Percentiles rank a stretch among this genome's conserved stretches.
phyloP scores from a whole-genome alignment of 2,888 invertebrate genomes.

The Pterostichus niger region DNA sequence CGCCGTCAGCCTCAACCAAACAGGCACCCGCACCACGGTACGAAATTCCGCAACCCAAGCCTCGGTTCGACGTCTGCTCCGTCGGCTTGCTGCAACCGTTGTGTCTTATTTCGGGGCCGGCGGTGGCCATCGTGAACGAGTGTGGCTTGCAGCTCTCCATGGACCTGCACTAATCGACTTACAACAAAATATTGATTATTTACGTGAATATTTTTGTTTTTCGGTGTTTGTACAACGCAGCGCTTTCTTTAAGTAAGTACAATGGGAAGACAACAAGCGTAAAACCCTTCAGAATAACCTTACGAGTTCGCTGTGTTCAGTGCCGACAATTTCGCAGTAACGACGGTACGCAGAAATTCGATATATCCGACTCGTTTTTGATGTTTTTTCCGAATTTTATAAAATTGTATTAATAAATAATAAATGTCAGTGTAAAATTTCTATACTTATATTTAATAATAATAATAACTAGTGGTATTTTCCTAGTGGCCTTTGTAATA shows the following conservation, averaged over 20 bases:
- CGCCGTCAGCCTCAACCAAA: not conserved
- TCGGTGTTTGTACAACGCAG: conserved; percentile 38
- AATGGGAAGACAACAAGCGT: not conserved
- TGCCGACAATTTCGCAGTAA: not conserved
- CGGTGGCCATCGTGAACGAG: conserved; percentile 18
- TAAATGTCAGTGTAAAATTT: conserved; percentile 59
- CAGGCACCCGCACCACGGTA: conserved; percentile 1
- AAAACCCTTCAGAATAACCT: too few species aligned
- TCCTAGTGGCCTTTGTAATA: conserved; percentile 64
- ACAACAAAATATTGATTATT: conserved; percentile 65
- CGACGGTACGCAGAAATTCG: not conserved
- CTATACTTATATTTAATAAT: conserved; percentile 40
- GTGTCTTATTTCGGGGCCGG: conserved; percentile 29
- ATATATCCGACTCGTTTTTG: conserved; percentile 22
- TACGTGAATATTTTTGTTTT: conserved; percentile 55
- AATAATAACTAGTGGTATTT: conserved; percentile 53
- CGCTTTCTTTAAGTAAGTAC: not conserved
- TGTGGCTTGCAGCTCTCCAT: conserved; percentile 1
- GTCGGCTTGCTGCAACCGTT: not conserved
- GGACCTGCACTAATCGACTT: conserved; percentile 28
- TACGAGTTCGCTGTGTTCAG: too few species aligned
- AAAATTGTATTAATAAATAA: conserved; percentile 32
- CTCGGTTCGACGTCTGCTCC: not conserved
- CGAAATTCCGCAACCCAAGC: conserved; percentile 30
- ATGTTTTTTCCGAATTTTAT: conserved; percentile 63